Base-by-base conservation (phyloP, 2,113 vertebrate genomes). In the Nothocercus nigrocapillus region DNA sequence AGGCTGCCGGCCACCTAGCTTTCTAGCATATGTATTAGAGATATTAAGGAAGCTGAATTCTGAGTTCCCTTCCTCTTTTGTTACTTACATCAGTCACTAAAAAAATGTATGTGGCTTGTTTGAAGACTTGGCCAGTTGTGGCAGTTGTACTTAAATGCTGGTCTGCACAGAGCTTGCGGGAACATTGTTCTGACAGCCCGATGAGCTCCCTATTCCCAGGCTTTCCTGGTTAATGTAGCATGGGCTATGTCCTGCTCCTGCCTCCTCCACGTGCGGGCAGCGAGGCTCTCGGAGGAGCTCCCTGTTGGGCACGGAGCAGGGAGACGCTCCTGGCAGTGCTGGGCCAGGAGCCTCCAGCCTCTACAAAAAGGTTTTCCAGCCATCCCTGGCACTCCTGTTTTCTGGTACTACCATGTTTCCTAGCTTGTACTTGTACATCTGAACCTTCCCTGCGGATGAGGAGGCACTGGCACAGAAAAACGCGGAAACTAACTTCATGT, bases 111-210 rank as follows among this genome's bases (percentile, higher is more conserved):
- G 2, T 1, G 42, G 59, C 82, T 87, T 6, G 2, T 95, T 89
- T 92, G 94, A 96, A 93, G 93, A 25, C 59, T 72, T 14, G 64
- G 92, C 70, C 90, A 3, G 88, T 58, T 53, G 28, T 96, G 96
- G 85, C 94, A 67, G 80, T 92, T 95, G 83, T 81, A 53, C 92
- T 72, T 13, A 20, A 93, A 91, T 22, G 89, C 85, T 32, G 83
- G 66, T 49, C 69, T 9, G 27, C 0, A 32, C 61, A 9, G 82
- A 70, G 93, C 54, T 17, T 0, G 38, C 74, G 13, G 90, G 88
- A 90, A 95, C 93, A 97, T 97, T 15, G 68, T 67, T 96, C 82
- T 96, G 96, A 97, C 96, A 96, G 93, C 90, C 94, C 95, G 54
- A 11, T 87, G 92, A 85, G 81, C 88, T 87, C 40, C 9, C 42